Base-by-base conservation (phyloP, 2,797 vertebrate genomes). In the Cheirogaleus major region DNA sequence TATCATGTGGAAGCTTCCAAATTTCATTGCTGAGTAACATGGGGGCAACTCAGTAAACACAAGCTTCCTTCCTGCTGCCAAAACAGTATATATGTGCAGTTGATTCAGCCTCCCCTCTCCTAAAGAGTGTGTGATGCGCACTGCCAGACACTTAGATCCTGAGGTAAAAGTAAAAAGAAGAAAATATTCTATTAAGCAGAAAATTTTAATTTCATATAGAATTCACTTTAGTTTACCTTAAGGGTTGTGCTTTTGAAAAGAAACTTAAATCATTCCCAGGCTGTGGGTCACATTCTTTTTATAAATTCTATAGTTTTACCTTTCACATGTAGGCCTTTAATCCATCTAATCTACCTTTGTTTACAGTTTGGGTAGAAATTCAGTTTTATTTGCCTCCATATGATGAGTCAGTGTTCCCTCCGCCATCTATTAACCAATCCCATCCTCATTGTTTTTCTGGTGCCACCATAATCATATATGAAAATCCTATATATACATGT, bases 191-290 rank as follows among this genome's bases (percentile, higher is more conserved):
- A 48, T 20, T n/a, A 78, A 32, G 61, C 25, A 38, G 52, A 75
- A 81, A 27, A 38, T 7, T 57, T 91, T 72, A 63, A 82, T 87
- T 80, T 63, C 41, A 35, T 7, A 41, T 45, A 35, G 72, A n/a
- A 41, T 76, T 52, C 6, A 45, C 38, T 86, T 86, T 79, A 23
- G 23, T 79, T 91, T 65, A n/a, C 22, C 61, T 79, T 45, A 52
- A 48, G 15, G 43, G 50, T 65, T 80, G 15, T 48, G 30, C 57
- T 50, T 78, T 65, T 32, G 25, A 82, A 93, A 7, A 52, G 9
- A 32, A 0, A 45, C 38, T 41, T 61, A 48, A 75, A 52, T 38
- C 52, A 32, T 78, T 81, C 23, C 30, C 7, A 32, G 32, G 12
- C 23, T 35, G 3, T 20, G 7, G 22, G 38, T 76, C 59, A 35